A percentile compares a stretch with the other conserved stretches of the same genome.
Evolutionary conservation across 2,888 invertebrate species (phyloP).

Genomic region (Pachydiplax longipennis): DNA sequence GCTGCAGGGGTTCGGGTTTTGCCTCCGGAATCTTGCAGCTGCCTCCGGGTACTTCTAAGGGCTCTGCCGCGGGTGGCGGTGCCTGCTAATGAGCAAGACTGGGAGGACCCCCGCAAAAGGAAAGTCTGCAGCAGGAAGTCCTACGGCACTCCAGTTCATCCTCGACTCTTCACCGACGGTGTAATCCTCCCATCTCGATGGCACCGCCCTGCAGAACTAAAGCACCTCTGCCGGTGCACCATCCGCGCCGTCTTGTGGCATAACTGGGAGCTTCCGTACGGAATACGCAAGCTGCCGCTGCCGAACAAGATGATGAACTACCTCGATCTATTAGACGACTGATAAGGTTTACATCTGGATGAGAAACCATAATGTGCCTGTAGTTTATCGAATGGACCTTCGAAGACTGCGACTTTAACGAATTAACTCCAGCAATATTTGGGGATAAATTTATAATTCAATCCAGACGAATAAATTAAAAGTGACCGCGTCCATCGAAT

Average conservation of each 20-base stretch:
- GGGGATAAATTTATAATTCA: no score
- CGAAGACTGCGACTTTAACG: not conserved
- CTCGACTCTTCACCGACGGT: conserved; percentile 55
- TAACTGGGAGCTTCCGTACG: conserved; percentile 77
- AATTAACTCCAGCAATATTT: not conserved
- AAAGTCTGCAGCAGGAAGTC: not conserved
- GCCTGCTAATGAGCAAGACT: conserved; percentile 59
- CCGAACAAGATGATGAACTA: conserved; percentile 73
- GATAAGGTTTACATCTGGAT: conserved; percentile 52
- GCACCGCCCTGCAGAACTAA: conserved; percentile 71
- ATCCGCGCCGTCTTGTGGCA: conserved; percentile 71
- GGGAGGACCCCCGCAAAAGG: conserved; percentile 60
- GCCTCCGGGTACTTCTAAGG: conserved; percentile 72
- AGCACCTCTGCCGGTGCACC: conserved; percentile 76
- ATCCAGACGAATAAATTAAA: no score
- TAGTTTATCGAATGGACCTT: not conserved
- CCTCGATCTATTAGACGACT: conserved; percentile 77
- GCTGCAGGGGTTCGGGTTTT: not conserved
- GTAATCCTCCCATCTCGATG: conserved; percentile 61
- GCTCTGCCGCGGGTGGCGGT: conserved; percentile 68
- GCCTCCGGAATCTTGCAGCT: conserved; percentile 66
- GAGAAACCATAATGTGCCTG: not conserved
- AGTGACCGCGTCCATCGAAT: no score
- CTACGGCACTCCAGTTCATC: conserved; percentile 17
- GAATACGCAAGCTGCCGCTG: conserved; percentile 70